These are phyloP conservation scores for Podotricha telesiphe DNA, from an alignment of 2,888 invertebrate genomes.

Conservation along the genomic window DNA sequence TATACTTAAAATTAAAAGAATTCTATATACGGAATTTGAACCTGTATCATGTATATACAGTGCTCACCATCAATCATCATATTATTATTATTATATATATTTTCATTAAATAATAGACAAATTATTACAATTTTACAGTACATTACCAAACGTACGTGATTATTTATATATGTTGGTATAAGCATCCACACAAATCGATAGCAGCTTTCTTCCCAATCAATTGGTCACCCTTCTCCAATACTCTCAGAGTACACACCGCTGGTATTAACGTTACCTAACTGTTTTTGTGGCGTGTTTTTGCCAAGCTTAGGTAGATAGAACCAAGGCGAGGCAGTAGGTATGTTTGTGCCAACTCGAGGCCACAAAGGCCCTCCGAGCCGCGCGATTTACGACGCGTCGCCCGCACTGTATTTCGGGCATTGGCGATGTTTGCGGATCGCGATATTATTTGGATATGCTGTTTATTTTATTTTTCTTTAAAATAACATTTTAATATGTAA, in stretches of 20 bases:
- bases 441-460: constrained; percentile 57
- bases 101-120: no score
- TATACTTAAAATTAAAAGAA: background rate
- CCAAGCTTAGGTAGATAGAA: constrained; percentile 45
- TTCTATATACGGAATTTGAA: background rate
- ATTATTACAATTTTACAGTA: no score
- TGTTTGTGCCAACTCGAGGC: constrained; percentile 68
- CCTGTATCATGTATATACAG: no score
- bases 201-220: background rate
- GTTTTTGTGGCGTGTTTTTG: constrained; percentile 44
- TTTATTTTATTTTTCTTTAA: constrained; percentile 31
- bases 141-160: no score
- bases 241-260: constrained; percentile 6
- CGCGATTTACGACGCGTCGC: constrained; percentile 85
- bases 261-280: constrained; percentile 38
- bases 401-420: constrained; percentile 82
- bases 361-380: constrained; percentile 77
- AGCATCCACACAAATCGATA: background rate
- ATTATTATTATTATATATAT: no score
- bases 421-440: constrained; percentile 58
- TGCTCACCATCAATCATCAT: no score
- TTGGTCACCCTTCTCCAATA: constrained; percentile 6
- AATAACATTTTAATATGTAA: background rate
- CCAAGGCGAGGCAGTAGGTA: constrained; percentile 50
- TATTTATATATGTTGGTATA: background rate